Conservation (phyloP, 2,888 invertebrate species). For the Mellilla xanthometata region DNA sequence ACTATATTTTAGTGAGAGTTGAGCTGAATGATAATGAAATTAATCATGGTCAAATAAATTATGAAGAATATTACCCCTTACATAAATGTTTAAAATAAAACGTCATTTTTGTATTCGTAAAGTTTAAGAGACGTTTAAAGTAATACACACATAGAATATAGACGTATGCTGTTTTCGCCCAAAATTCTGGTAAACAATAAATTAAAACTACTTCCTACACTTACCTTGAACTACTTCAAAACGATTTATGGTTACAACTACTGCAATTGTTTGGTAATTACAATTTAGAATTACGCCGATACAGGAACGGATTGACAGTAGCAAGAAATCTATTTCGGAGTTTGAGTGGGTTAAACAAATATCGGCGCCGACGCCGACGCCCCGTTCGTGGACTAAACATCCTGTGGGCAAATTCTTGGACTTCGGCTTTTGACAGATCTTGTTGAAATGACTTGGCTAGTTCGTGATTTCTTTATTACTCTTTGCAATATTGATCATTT, state of each 20-base stretch:
- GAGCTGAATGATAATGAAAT: too few species aligned
- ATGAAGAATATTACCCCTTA: too few species aligned
- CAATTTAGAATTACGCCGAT: slow-evolving; percentile 31
- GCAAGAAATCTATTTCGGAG: slow-evolving; percentile 50
- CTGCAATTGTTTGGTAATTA: slow-evolving; percentile 26
- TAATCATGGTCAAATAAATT: too few species aligned
- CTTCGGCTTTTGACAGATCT: background rate
- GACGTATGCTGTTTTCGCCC: slow-evolving; percentile 8
- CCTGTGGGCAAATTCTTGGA: slow-evolving; percentile 31
- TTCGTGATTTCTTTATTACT: too few species aligned
- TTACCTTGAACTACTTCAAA: slow-evolving; percentile 13
- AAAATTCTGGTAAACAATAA: slow-evolving; percentile 17
- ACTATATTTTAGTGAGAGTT: too few species aligned
- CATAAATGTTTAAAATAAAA: too few species aligned
- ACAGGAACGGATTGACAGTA: slow-evolving; percentile 39
- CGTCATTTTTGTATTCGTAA: too few species aligned
- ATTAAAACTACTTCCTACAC: too few species aligned
- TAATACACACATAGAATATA: slow-evolving; percentile 5
- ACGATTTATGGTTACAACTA: slow-evolving; percentile 11
- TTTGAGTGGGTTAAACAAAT: slow-evolving; percentile 31
- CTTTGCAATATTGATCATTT: too few species aligned
- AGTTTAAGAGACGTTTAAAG: background rate
- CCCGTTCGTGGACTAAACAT: slow-evolving; percentile 38
- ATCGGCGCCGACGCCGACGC: slow-evolving; percentile 35
- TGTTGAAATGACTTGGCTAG: too few species aligned